Conservation (phyloP, 2,797 vertebrate genomes). For the Sardinella longiceps region DNA sequence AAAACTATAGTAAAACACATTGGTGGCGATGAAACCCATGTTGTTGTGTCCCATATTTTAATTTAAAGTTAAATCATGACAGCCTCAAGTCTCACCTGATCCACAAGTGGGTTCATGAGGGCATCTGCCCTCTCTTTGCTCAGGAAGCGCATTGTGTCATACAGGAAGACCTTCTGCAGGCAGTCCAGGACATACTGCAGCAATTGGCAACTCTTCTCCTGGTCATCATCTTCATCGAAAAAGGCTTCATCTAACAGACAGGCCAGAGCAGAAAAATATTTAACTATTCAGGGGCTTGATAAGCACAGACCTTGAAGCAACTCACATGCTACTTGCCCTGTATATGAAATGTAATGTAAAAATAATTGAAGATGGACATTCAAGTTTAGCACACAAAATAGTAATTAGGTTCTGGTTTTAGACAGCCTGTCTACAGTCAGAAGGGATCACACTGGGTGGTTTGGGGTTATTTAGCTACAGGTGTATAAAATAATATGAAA, state of each 20-base stretch:
- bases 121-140: conserved; percentile 87
- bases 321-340: too few species aligned
- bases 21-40: neutral
- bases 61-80: neutral
- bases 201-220: conserved; percentile 80
- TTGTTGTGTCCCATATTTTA: neutral
- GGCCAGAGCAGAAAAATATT: neutral
- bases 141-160: conserved; percentile 88
- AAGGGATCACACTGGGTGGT: too few species aligned
- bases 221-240: conserved; percentile 74
- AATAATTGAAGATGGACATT: neutral
- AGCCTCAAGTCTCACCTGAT: conserved; percentile 81
- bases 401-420: too few species aligned
- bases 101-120: conserved; percentile 85
- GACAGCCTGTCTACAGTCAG: too few species aligned
- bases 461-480: too few species aligned
- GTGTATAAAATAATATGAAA: neutral
- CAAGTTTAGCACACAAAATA: too few species aligned
- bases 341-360: too few species aligned
- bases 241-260: conserved; percentile 72
- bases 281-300: neutral
- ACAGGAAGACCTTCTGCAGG: conserved; percentile 92
- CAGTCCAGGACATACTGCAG: conserved; percentile 81
- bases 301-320: neutral
- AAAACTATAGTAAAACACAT: too few species aligned